These are phyloP conservation scores for Toxotes jaculatrix DNA, from an alignment of 2,113 vertebrate species.

Conservation along the genomic window DNA sequence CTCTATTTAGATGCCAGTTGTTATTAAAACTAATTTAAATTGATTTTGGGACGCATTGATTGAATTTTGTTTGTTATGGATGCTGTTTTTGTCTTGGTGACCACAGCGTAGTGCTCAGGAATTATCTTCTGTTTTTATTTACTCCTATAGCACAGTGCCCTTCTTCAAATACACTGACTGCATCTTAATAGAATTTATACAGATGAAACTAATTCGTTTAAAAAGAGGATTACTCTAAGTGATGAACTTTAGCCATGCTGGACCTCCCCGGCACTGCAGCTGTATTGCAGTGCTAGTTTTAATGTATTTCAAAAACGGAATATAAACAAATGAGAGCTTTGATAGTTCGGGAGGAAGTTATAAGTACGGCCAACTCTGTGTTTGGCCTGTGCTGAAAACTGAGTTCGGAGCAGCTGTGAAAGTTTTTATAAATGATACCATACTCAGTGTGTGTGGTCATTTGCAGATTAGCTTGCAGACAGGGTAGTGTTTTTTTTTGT, in stretches of 20 bases:
- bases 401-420: not conserved
- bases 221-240: no score
- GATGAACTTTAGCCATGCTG: no score
- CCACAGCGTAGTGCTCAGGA: not conserved
- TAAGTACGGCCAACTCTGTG: no score
- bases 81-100: not conserved
- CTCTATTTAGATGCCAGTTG: not conserved
- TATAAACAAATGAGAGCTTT: not conserved
- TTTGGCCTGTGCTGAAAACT: not conserved
- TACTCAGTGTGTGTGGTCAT: not conserved
- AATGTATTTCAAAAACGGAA: not conserved
- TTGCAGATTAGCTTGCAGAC: conserved; percentile 33
- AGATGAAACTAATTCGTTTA: no score
- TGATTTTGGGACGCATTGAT: not conserved
- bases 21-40: not conserved
- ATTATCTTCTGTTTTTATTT: not conserved
- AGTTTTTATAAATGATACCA: not conserved
- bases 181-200: not conserved
- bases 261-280: no score
- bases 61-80: not conserved
- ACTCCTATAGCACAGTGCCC: no score
- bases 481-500: not conserved
- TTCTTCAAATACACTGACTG: not conserved
- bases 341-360: not conserved
- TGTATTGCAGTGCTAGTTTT: no score